Evolutionary conservation across 2,797 vertebrate genomes (phyloP).

Genomic region (Propithecus perrieri): DNA sequence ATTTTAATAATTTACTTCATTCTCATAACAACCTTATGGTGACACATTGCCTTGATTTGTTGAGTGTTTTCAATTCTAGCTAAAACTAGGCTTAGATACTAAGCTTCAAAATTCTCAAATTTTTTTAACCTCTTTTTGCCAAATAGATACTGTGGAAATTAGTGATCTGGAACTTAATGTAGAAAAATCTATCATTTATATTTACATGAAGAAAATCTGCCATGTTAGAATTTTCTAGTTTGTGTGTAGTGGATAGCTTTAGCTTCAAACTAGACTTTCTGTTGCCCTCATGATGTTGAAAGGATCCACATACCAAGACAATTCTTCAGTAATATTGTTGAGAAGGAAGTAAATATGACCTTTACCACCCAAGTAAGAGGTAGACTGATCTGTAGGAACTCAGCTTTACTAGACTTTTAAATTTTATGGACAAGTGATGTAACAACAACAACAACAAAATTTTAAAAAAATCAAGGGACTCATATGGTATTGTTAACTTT

Average conservation of each 20-base stretch:
- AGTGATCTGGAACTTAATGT: neutral
- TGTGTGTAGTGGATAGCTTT: neutral
- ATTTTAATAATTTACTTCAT: neutral
- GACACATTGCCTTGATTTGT: neutral
- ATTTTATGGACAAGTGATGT: neutral
- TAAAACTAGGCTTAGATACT: neutral
- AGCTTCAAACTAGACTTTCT: neutral
- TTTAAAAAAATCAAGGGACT: neutral
- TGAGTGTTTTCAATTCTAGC: neutral
- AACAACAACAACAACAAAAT: neutral
- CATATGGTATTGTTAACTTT: neutral
- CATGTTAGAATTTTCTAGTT: neutral
- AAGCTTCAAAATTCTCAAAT: neutral
- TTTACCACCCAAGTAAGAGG: neutral
- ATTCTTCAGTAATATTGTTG: conserved; percentile 14
- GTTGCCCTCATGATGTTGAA: neutral
- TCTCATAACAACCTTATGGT: neutral
- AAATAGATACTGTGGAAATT: neutral
- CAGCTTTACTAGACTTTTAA: neutral
- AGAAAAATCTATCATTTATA: neutral
- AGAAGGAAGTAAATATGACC: neutral
- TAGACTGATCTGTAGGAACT: neutral
- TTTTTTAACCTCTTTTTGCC: neutral
- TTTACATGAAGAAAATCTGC: neutral
- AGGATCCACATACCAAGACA: neutral